A percentile compares a stretch with the other conserved stretches of the same genome.
Evolutionary conservation across 1,140 invertebrate genomes (phyloP).

Genomic region (Formica exsecta): DNA sequence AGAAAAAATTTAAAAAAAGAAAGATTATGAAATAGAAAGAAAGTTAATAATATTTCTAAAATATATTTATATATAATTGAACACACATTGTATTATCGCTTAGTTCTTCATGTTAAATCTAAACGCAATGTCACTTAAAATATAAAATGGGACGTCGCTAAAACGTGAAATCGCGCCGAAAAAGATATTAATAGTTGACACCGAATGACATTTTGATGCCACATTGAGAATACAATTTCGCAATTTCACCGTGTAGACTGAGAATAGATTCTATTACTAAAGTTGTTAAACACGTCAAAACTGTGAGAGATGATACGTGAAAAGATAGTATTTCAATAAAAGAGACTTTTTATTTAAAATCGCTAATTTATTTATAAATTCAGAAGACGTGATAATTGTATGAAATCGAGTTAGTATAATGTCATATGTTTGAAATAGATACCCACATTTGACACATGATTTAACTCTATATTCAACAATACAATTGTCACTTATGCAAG

Average conservation of each 20-base stretch:
- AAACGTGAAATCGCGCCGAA: neutral
- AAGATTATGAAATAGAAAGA: neutral
- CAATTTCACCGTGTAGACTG: neutral
- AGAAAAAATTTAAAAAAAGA: neutral
- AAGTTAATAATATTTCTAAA: neutral
- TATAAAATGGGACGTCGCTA: neutral
- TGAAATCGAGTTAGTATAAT: neutral
- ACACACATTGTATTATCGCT: no score
- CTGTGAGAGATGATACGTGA: neutral
- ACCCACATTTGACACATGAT: neutral
- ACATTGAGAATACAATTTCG: neutral
- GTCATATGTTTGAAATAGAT: neutral
- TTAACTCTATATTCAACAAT: neutral
- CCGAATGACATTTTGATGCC: neutral
- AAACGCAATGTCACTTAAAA: neutral
- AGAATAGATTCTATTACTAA: neutral
- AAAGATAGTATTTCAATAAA: neutral
- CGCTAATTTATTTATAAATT: neutral
- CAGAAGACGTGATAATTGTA: neutral
- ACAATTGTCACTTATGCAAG: neutral
- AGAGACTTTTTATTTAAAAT: neutral
- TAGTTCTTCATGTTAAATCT: neutral
- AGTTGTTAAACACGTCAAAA: neutral
- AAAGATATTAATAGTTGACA: slow-evolving; percentile 4
- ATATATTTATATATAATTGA: no score